Base-by-base conservation (phyloP, 2,888 invertebrate genomes). In the Seira ritae region DNA sequence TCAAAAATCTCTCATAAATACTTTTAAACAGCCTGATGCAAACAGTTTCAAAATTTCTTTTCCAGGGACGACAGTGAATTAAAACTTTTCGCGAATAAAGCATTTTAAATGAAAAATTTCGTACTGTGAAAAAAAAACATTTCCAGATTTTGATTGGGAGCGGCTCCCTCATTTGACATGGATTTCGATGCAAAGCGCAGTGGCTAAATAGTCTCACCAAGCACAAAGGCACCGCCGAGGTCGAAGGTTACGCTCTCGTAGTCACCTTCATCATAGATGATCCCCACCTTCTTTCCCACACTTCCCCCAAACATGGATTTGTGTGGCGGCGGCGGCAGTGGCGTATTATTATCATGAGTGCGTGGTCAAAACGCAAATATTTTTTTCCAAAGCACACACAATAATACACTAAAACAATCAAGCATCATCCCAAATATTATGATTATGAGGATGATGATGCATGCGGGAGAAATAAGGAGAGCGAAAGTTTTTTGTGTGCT, bases 251-350 rank as follows among this genome's bases (percentile, higher is more conserved):
- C 69, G 80, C 84, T 77, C 85, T 78, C 79, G 84, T 67, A 85
- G 84, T 84, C 85, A 85, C 83, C 84, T 80, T 77, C 67, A 72
- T 67, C 72, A 65, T 75, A 66, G 20, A 78, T 67, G 55, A 66
- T 78, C 85, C 85, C 85, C 85, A 84, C 86, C 86, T 77, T 77
- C 84, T 84, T 87, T 87, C 87, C 87, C 87, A 87, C 87, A 87
- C 85, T 85, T 85, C 79, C 68, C 77, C 84, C 72, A 80, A 70
- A 74, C 74, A 65, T 74, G 78, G 50, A 71, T 46, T 50, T 60
- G 37, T 75, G 46, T 73, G 42, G 62, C 42, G 71, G 31, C 31
- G 65, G 24, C 60, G 60, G 72, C 50, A 62, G 66, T 55, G n/a
- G 19, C 23, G 60, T 73, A 55, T 55, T 17, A 55, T 55, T 55